Evolutionary conservation across 2,888 invertebrate genomes (phyloP).

Genomic region (Maniola hyperantus): DNA sequence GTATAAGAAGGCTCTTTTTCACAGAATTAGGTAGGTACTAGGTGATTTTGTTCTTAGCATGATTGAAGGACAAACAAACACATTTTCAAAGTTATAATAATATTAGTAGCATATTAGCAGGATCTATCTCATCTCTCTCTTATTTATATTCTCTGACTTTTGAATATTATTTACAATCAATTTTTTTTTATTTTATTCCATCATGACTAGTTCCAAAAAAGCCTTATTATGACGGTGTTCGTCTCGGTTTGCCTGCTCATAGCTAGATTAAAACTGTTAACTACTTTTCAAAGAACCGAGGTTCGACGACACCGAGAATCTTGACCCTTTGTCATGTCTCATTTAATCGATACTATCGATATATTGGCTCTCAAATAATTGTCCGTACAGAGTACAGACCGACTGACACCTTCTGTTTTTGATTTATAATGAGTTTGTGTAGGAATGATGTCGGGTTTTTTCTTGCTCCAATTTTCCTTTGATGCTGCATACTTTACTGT

Average conservation of each 20-base stretch:
- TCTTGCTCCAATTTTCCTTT: not conserved
- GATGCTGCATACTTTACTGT: not conserved
- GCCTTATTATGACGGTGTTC: not conserved
- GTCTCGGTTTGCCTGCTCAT: conserved; percentile 47
- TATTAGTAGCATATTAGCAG: too few relatives aligned
- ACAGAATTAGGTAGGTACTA: too few relatives aligned
- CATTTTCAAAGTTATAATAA: too few relatives aligned
- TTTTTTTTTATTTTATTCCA: too few relatives aligned
- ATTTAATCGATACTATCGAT: conserved; percentile 17
- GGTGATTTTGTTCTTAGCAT: too few relatives aligned
- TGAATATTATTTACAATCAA: too few relatives aligned
- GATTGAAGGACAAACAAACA: too few relatives aligned
- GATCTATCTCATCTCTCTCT: too few relatives aligned
- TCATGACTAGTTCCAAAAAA: not conserved
- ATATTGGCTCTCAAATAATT: conserved; percentile 9
- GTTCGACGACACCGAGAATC: conserved; percentile 52
- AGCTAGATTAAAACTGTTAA: conserved; percentile 62
- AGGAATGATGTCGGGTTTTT: not conserved
- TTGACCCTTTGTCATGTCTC: conserved; percentile 27
- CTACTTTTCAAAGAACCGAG: conserved; percentile 53
- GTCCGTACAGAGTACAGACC: conserved; percentile 3
- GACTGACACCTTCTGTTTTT: conserved; percentile 15
- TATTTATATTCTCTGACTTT: too few relatives aligned
- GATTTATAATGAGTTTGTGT: conserved; percentile 2
- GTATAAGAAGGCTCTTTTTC: too few relatives aligned